Conservation (phyloP, 2,797 vertebrate species). For the Ctenopoma kingsleyae region DNA sequence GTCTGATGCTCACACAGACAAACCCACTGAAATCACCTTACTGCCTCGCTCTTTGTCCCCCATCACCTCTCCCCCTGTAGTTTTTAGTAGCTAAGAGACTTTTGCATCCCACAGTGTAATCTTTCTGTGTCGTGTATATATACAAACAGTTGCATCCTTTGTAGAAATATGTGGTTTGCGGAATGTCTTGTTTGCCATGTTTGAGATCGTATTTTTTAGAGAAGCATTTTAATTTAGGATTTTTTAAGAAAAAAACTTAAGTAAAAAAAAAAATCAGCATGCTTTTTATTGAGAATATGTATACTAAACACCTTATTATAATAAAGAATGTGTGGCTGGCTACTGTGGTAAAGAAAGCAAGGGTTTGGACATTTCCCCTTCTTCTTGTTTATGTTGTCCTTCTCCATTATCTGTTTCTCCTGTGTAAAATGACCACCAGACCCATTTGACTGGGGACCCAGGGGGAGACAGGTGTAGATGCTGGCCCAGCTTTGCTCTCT, state of each 20-base stretch:
- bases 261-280: constrained; percentile 60
- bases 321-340: constrained; percentile 84
- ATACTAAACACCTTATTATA: constrained; percentile 79
- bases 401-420: constrained; percentile 82
- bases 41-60: constrained; percentile 48
- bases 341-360: constrained; percentile 78
- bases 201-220: constrained; percentile 77
- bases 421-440: constrained; percentile 83
- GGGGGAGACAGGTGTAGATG: constrained; percentile 81
- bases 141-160: constrained; percentile 80
- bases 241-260: constrained; percentile 55
- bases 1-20: constrained; percentile 63
- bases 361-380: constrained; percentile 79
- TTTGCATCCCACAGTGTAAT: constrained; percentile 81
- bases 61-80: constrained; percentile 48
- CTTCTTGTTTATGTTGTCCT: constrained; percentile 73
- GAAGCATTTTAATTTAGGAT: constrained; percentile 72
- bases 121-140: constrained; percentile 75
- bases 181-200: constrained; percentile 83
- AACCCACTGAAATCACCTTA: constrained; percentile 50
- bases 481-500: constrained; percentile 80
- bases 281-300: constrained; percentile 81
- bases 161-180: constrained; percentile 78
- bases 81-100: constrained; percentile 74
- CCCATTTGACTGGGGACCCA: constrained; percentile 80